These are phyloP conservation scores for Trachemys scripta DNA, from an alignment of 2,113 vertebrate genomes.

Conservation along the genomic window DNA sequence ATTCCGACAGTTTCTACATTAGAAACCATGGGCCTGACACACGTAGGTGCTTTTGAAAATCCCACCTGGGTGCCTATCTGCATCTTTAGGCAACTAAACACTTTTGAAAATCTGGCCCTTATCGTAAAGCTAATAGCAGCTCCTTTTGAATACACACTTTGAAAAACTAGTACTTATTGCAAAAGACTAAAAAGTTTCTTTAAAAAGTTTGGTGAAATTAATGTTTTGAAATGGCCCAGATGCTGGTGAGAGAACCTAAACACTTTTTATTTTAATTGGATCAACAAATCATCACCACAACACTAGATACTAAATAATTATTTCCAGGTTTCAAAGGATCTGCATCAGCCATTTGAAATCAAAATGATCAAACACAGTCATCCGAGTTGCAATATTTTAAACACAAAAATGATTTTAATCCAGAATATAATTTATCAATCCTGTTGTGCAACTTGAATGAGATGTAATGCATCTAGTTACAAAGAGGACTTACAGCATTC, in stretches of 20 bases:
- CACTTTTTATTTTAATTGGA: conserved; percentile 1
- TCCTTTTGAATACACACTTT: background rate
- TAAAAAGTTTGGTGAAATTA: background rate
- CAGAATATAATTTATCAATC: conserved; percentile 62
- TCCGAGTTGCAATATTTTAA: background rate
- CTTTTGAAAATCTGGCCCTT: background rate
- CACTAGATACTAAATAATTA: background rate
- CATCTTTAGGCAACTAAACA: background rate
- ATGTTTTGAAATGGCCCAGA: conserved; percentile 55
- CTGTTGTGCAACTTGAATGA: conserved; percentile 65
- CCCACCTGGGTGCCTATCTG: background rate
- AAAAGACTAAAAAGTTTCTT: background rate
- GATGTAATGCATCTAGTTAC: conserved; percentile 69
- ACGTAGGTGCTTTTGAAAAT: background rate
- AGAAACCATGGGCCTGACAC: background rate
- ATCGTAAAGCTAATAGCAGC: background rate
- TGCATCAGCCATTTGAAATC: background rate
- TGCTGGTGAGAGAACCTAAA: conserved; percentile 5
- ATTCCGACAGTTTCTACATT: background rate
- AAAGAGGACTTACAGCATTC: conserved; percentile 62
- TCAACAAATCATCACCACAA: background rate
- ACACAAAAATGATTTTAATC: conserved; percentile 49
- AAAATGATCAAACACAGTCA: background rate
- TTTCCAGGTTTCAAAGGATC: background rate
- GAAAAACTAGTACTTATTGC: background rate